Evolutionary conservation across 92 coral and sea anemone species (phyloP).

Genomic region (Epizoanthus scotinus): DNA sequence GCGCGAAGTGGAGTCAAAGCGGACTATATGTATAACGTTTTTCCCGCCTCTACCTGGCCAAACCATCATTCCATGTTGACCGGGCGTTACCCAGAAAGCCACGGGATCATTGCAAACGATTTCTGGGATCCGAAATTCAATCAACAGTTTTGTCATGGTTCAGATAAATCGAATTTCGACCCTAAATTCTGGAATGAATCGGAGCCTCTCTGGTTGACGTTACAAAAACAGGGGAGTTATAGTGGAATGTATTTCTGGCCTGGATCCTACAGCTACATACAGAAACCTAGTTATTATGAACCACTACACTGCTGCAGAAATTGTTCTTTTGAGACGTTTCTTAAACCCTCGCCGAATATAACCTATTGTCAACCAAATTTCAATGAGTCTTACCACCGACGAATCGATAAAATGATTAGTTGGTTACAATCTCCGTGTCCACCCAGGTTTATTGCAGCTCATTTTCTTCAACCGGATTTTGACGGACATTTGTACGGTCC

Average conservation of each 20-base stretch:
- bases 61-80: conserved; percentile 61
- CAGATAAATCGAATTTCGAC: conserved; percentile 32
- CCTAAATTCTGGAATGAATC: conserved; percentile 54
- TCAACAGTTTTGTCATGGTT: conserved; percentile 30
- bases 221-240: conserved; percentile 43
- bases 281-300: conserved; percentile 27
- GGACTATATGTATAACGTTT: conserved; percentile 41
- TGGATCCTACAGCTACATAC: conserved; percentile 33
- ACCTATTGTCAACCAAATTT: conserved; percentile 64
- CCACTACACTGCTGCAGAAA: conserved; percentile 28
- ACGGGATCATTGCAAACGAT: conserved; percentile 51
- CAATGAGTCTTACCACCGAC: conserved; percentile 53
- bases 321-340: conserved; percentile 6
- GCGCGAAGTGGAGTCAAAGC: conserved; percentile 31
- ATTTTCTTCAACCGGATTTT: conserved; percentile 68
- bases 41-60: conserved; percentile 56
- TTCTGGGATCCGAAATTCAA: conserved; percentile 56
- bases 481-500: conserved; percentile 77
- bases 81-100: conserved; percentile 54
- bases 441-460: conserved; percentile 75
- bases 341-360: conserved; percentile 29
- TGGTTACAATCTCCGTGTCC: conserved; percentile 75
- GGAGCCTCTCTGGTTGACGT: conserved; percentile 55
- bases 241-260: conserved; percentile 56
- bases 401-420: conserved; percentile 68